Conservation (phyloP, 2,888 invertebrate genomes). For the Poecilobothrus nobilitatus region DNA sequence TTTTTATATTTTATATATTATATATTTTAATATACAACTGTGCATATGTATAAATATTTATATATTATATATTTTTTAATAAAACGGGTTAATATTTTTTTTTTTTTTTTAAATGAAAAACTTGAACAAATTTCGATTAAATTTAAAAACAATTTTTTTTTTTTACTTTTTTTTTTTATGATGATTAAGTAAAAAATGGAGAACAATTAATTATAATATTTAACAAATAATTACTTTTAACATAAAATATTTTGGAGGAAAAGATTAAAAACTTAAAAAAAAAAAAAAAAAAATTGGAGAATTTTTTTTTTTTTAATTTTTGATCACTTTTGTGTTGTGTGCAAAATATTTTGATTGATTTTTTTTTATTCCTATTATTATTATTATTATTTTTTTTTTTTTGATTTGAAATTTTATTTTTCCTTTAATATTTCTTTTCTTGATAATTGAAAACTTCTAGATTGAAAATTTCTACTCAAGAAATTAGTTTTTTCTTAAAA, state of each 20-base stretch:
- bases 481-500: background rate
- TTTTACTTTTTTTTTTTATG: background rate
- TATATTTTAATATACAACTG: background rate
- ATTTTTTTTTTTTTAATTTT: too few relatives aligned
- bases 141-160: slow-evolving; percentile 4
- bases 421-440: too few relatives aligned
- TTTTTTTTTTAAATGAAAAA: background rate
- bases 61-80: background rate
- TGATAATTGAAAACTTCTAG: too few relatives aligned
- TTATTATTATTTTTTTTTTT: background rate
- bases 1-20: too few relatives aligned
- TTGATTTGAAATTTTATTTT: too few relatives aligned
- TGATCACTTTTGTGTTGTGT: too few relatives aligned
- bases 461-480: background rate
- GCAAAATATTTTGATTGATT: too few relatives aligned
- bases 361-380: background rate
- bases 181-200: background rate
- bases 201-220: background rate
- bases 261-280: too few relatives aligned
- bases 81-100: background rate
- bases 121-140: background rate
- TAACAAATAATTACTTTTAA: background rate
- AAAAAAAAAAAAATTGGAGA: too few relatives aligned
- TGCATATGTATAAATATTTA: background rate
- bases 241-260: background rate